Conservation (phyloP, 2,797 vertebrate genomes). For the Sebastes iracundus region DNA sequence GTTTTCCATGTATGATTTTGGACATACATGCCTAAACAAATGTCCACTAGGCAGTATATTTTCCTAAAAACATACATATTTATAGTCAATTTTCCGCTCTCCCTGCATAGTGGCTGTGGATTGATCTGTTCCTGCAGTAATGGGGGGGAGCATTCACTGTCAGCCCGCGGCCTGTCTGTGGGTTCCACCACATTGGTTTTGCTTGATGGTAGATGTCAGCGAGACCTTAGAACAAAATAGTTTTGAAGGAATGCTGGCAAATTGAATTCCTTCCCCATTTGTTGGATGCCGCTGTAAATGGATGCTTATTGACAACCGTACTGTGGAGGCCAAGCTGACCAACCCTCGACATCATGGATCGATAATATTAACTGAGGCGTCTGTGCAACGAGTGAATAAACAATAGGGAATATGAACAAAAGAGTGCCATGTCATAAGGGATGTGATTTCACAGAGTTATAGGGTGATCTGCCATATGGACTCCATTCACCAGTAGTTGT, state of each 20-base stretch:
- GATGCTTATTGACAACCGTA: conserved; percentile 70
- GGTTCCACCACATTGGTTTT: conserved; percentile 77
- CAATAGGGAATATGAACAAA: background rate
- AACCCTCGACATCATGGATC: conserved; percentile 55
- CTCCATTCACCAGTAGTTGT: background rate
- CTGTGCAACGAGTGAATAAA: conserved; percentile 29
- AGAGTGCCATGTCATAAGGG: background rate
- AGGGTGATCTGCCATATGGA: background rate
- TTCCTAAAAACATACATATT: conserved; percentile 48
- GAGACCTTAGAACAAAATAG: conserved; percentile 68
- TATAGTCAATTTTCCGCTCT: conserved; percentile 27
- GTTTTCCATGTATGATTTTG: background rate
- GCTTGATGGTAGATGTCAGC: conserved; percentile 76
- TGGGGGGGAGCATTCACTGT: conserved; percentile 51
- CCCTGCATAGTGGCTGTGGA: conserved; percentile 25
- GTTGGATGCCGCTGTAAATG: conserved; percentile 69
- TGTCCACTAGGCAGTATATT: conserved; percentile 9
- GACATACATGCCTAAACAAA: conserved; percentile 29
- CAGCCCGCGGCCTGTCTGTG: conserved; percentile 65
- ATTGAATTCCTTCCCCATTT: conserved; percentile 79
- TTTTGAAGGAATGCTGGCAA: conserved; percentile 79
- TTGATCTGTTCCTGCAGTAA: conserved; percentile 66
- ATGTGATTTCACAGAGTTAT: background rate
- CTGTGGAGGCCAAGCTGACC: conserved; percentile 55
- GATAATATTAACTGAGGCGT: conserved; percentile 63